Evolutionary conservation across 2,797 vertebrate species (phyloP).

Genomic region (Sebastes baramenuke): DNA sequence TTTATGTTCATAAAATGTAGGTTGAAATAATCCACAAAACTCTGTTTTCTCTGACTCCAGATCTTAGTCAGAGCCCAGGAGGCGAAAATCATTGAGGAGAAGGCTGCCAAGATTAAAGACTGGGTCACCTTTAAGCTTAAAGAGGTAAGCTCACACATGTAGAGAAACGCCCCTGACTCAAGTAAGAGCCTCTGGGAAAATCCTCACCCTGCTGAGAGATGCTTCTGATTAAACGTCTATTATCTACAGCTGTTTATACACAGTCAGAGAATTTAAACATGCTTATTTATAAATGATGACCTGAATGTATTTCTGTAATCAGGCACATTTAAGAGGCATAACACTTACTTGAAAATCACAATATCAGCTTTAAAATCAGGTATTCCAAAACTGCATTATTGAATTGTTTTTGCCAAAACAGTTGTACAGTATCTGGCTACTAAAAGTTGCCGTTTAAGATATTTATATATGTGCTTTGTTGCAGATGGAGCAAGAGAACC

Average conservation of each 20-base stretch:
- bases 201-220: background rate
- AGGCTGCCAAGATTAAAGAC: constrained; percentile 96
- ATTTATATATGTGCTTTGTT: background rate
- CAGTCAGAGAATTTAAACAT: background rate
- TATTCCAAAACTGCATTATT: background rate
- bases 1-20: constrained; percentile 59
- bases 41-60: constrained; percentile 74
- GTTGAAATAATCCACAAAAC: constrained; percentile 37
- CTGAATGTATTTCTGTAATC: background rate
- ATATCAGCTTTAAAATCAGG: background rate
- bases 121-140: constrained; percentile 93
- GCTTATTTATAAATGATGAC: background rate
- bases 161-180: background rate
- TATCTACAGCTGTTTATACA: background rate
- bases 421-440: too few relatives aligned
- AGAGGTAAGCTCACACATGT: constrained; percentile 84
- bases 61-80: constrained; percentile 91
- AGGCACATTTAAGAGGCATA: background rate
- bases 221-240: background rate
- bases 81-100: constrained; percentile 93
- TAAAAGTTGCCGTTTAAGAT: background rate
- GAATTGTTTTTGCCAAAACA: background rate
- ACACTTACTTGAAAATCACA: background rate
- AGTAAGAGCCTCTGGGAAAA: constrained; percentile 12
- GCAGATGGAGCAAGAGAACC: constrained; percentile 94